Percentiles rank a stretch among this genome's conserved stretches.
Evolutionary conservation across 2,797 vertebrate genomes (phyloP).

Genomic region (Peromyscus eremicus): DNA sequence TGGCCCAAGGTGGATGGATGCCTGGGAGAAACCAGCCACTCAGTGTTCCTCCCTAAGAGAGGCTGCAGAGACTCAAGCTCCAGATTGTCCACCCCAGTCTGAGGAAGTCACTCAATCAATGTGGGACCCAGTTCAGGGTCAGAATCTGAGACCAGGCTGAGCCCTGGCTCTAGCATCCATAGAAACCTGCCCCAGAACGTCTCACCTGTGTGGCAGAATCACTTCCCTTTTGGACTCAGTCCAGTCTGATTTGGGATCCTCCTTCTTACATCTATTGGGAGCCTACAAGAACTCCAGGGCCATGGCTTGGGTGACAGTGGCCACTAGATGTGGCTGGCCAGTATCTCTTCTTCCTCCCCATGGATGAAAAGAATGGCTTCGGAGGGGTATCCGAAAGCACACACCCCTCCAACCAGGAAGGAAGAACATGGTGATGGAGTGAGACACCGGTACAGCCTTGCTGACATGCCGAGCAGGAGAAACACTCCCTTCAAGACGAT

Average conservation of each 20-base stretch:
- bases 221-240: rapidly evolving
- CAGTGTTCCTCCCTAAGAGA: background rate
- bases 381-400: rapidly evolving
- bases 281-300: rapidly evolving
- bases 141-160: rapidly evolving
- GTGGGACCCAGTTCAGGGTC: background rate
- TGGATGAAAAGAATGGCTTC: too few relatives aligned
- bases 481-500: rapidly evolving
- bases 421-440: background rate
- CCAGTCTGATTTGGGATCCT: background rate
- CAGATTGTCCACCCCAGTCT: too few relatives aligned
- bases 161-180: background rate
- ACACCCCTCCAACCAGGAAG: rapidly evolving
- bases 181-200: rapidly evolving
- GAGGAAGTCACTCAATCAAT: too few relatives aligned
- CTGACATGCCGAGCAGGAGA: rapidly evolving
- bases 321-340: background rate
- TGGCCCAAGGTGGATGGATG: background rate
- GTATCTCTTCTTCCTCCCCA: background rate
- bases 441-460: rapidly evolving
- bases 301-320: background rate
- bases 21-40: background rate
- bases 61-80: background rate
- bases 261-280: background rate
- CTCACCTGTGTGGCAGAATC: background rate